Evolutionary conservation across 1,140 invertebrate species (phyloP), one percentile per base, ranked within the genome.

Genomic region (Gryllus bimaculatus): DNA sequence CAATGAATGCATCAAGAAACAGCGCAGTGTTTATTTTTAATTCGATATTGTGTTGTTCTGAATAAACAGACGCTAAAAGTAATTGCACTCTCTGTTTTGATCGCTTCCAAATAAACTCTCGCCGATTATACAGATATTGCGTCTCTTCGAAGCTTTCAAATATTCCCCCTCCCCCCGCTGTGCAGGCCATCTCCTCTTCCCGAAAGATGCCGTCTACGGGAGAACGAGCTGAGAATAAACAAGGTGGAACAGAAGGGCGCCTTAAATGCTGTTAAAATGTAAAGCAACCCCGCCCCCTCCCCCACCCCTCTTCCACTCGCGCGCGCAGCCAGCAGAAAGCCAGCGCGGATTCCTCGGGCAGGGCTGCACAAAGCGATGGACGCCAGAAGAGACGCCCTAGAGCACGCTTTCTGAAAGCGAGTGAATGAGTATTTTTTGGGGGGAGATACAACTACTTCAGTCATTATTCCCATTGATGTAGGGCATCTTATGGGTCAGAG

Each of bases 201-300:
- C 54, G 0, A 10, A 66, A 66, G 54, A 66, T 66, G 54, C 54
- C 54, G 18, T 66, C 54, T 66, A 18, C 54, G 2, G 18, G 54
- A 66, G 54, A 66, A 66, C 54, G 54, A 66, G 54, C 54, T 66
- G 54, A 66, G 54, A 66, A 66, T 66, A 66, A 66, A 66, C 54
- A 66, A 66, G 54, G 54, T 66, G 54, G 54, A 66, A 66, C 54
- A 66, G 54, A 66, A 66, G 54, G 54, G 54, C 54, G 54, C 54
- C 54, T 66, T 66, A 66, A 66, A 66, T 66, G 54, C 54, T 66
- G 54, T 66, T 66, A 66, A 66, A 66, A 66, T 66, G 54, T 66
- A 66, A 66, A 66, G 54, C 54, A 66, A 66, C 54, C 18, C 54
- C 54, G 0, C 54, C 54, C 18, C 54, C 54, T 7, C 1, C 0